Evolutionary conservation across 2,797 vertebrate genomes (phyloP).

Genomic region (Neolamprologus multifasciatus): DNA sequence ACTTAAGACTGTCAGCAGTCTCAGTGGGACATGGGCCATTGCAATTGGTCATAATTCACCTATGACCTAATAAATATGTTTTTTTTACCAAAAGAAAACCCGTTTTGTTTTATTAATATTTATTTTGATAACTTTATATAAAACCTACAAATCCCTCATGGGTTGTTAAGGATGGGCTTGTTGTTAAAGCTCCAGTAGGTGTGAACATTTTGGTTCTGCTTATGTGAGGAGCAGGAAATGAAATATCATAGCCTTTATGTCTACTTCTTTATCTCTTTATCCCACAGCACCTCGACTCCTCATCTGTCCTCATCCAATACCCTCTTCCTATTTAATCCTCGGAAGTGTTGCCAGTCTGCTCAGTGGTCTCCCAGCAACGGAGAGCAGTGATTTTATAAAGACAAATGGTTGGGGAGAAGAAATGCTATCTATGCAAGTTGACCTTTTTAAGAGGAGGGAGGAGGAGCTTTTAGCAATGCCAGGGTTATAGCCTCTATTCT

Average conservation of each 20-base stretch:
- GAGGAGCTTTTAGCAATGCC: background rate
- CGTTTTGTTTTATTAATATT: background rate
- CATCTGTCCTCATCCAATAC: background rate
- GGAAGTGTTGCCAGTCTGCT: slow-evolving; percentile 15
- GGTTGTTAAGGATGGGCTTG: background rate
- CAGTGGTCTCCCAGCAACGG: slow-evolving; percentile 19
- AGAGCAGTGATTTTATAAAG: background rate
- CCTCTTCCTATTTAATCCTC: slow-evolving; percentile 14
- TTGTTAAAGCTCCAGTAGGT: background rate
- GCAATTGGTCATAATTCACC: background rate
- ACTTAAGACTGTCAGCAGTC: background rate
- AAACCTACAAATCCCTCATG: background rate
- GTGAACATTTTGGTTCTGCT: background rate
- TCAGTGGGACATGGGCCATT: background rate
- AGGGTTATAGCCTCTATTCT: background rate
- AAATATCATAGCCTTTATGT: background rate
- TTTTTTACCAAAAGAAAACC: background rate
- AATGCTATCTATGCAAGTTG: background rate
- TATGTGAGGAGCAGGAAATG: background rate
- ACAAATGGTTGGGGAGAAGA: background rate
- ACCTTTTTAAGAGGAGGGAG: background rate
- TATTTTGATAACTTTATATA: background rate
- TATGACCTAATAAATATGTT: background rate
- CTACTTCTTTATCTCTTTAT: background rate
- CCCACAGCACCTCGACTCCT: background rate